Evolutionary conservation across 2,113 vertebrate species (phyloP), one percentile per base, ranked within the genome.

Genomic region (Oncorhynchus nerka): DNA sequence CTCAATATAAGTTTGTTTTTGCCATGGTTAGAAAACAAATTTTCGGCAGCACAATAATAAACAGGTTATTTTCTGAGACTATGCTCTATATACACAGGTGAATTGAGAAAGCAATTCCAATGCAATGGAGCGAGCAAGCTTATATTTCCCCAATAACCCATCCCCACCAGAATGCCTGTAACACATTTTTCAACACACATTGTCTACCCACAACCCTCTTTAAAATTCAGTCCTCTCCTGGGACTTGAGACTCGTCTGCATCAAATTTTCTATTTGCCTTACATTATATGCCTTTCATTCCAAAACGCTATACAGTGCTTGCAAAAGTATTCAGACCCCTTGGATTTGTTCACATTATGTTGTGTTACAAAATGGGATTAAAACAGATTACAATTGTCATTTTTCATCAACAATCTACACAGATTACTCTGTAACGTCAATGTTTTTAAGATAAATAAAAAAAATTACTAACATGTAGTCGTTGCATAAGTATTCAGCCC

Each of bases 71-170:
- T 64, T 69, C 57, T 30, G 83, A 79, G 79, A 80, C 32, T 69
- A 69, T 45, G 80, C 1, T 69, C 68, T 49, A 72, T 77, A 73
- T 77, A 73, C 74, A 19, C 82, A 86, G 83, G 88, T 91, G 88
- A 86, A 70, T 85, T 83, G 83, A 70, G 88, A 80, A 83, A 84
- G 88, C 81, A 89, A 90, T 91, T 91, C 66, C 75, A 73, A 86
- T 76, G 80, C 82, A 84, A 82, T 80, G 76, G 83, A 92, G 88
- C 84, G 73, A 79, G 79, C 71, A 61, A 72, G 77, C 75, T 82
- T 84, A 77, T 85, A 80, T 80, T 84, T 86, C 85, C 75, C 73
- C 80, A 90, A 89, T 86, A 86, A 89, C 88, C 81, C 75, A 81
- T 81, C 84, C 78, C 68, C 79, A 45, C 59, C 82, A 74, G 70